Conservation (phyloP, 1,140 invertebrate species). For the Drosophila ogumai region DNA sequence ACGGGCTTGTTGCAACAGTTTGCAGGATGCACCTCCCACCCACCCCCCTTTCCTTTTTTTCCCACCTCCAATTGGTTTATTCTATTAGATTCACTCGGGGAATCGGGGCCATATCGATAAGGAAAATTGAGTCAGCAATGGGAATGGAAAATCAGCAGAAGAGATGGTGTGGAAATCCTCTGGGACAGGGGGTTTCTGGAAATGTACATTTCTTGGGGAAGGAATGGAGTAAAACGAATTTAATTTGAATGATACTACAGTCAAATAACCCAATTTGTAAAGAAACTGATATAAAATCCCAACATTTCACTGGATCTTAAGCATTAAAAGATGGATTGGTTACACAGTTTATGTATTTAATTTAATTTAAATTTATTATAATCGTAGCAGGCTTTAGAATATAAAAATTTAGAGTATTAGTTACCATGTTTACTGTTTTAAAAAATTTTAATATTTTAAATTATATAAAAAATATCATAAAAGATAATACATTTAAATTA, state of each 20-base stretch:
- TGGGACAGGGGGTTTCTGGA: not conserved
- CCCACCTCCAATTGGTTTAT: conserved; percentile 24
- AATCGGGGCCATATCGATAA: conserved; percentile 44
- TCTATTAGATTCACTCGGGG: conserved; percentile 39
- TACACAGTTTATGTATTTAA: too few species aligned
- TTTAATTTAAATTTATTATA: too few species aligned
- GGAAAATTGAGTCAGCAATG: conserved; percentile 38
- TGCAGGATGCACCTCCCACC: not conserved
- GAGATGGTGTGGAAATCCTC: conserved; percentile 17
- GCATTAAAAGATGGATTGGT: too few species aligned
- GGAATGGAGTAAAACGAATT: not conserved
- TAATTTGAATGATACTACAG: not conserved
- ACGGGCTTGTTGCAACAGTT: conserved; percentile 42
- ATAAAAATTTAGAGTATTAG: too few species aligned
- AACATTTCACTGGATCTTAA: too few species aligned
- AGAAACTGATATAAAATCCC: not conserved
- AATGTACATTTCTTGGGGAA: not conserved
- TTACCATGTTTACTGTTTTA: too few species aligned
- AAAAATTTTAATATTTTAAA: too few species aligned
- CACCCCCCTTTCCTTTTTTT: not conserved
- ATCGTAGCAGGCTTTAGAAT: too few species aligned
- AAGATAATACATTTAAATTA: too few species aligned
- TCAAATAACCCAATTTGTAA: not conserved
- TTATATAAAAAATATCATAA: too few species aligned
- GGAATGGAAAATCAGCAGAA: conserved; percentile 10